phyloP scores from a whole-genome alignment of 1,140 invertebrate genomes.

The Zaprionus ornatus region DNA sequence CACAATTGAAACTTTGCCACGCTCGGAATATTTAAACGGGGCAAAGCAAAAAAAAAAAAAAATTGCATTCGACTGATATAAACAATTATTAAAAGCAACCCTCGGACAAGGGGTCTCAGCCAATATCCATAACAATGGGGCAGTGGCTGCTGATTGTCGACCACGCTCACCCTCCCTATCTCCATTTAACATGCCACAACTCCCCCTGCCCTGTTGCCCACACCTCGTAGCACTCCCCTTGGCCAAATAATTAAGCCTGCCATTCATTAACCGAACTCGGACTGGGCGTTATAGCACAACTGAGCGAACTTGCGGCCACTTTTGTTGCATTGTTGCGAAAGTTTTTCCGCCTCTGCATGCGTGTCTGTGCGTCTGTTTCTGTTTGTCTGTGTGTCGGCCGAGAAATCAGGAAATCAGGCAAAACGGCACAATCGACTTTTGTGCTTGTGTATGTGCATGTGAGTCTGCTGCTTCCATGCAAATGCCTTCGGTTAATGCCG shows the following conservation, averaged over 20 bases:
- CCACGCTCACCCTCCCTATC: conserved; percentile 3
- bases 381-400: neutral
- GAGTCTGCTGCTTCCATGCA: conserved; percentile 13
- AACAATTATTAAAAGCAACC: conserved; percentile 80
- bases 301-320: conserved; percentile 46
- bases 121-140: conserved; percentile 45
- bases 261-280: conserved; percentile 68
- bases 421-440: neutral
- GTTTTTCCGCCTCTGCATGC: neutral
- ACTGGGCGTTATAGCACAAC: conserved; percentile 29
- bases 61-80: conserved; percentile 70
- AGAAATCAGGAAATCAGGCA: neutral
- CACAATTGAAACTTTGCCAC: conserved; percentile 70
- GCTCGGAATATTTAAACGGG: conserved; percentile 64
- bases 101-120: conserved; percentile 20
- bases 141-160: conserved; percentile 41
- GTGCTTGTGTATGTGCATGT: neutral
- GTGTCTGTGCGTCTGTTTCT: neutral
- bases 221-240: conserved; percentile 4
- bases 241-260: conserved; percentile 60
- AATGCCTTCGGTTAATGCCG: conserved; percentile 16
- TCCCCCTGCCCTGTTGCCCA: conserved; percentile 1
- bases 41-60: conserved; percentile 40
- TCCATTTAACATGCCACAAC: conserved; percentile 4
- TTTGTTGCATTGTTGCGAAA: conserved; percentile 34